Percentiles rank a stretch among this genome's conserved stretches.
These are phyloP conservation scores for Halichondria panicea DNA, from an alignment of 37 sponge, comb jelly and placozoan species.

Conservation along the genomic window DNA sequence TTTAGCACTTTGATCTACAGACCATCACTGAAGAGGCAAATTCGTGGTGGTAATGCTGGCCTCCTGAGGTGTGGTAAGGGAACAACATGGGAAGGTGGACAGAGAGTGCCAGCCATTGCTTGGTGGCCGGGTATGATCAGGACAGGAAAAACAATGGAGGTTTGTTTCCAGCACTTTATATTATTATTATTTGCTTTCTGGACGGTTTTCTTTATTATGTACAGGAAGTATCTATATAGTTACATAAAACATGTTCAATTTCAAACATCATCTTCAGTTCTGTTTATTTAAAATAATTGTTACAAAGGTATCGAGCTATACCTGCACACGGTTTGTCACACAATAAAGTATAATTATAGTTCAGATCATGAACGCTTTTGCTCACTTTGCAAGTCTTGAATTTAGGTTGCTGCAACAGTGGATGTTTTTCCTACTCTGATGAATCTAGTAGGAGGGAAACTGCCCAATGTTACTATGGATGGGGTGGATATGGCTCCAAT, in stretches of 20 bases:
- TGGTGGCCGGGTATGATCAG: slow-evolving; percentile 83
- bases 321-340: too few species aligned
- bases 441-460: slow-evolving; percentile 39
- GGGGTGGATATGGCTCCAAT: slow-evolving; percentile 81
- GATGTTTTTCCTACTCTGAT: slow-evolving; percentile 67
- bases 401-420: slow-evolving; percentile 71
- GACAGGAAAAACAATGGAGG: slow-evolving; percentile 66
- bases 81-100: slow-evolving; percentile 82
- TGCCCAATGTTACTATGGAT: slow-evolving; percentile 54
- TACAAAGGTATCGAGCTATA: too few species aligned
- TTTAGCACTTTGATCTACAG: slow-evolving; percentile 21
- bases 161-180: not conserved
- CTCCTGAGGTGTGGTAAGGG: slow-evolving; percentile 86
- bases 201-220: too few species aligned
- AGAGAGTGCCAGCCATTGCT: slow-evolving; percentile 81
- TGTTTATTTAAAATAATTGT: too few species aligned
- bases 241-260: too few species aligned
- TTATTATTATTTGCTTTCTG: not conserved
- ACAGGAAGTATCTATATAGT: too few species aligned
- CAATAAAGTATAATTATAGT: too few species aligned
- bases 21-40: slow-evolving; percentile 58
- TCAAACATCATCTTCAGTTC: too few species aligned
- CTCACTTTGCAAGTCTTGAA: too few species aligned
- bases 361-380: too few species aligned
- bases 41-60: slow-evolving; percentile 79